Base-by-base conservation (phyloP, 2,888 invertebrate species). In the Linnaemya vulpina region DNA sequence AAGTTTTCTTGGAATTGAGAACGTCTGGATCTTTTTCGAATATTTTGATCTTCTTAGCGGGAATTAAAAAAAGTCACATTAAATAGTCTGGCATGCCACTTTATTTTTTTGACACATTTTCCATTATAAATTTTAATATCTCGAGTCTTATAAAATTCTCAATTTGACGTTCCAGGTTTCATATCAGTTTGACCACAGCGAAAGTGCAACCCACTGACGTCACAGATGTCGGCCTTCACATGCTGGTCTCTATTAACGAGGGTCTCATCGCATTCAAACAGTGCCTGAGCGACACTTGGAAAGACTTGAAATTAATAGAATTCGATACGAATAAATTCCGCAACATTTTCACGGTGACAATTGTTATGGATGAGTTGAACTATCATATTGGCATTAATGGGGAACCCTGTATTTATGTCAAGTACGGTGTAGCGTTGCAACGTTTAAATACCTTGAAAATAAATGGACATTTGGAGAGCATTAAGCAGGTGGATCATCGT, bases 401-500 rank as follows among this genome's bases (percentile, higher is more conserved):
- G 10, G 40, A 81, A 11, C 77, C 84, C n/a, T 70, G 77, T 4
- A 60, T 46, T 55, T 81, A 74, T 68, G 60, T 85, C 10, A 67
- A 68, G 46, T 78, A 85, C 15, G 62, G 38, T 0, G 43, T 81
- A 13, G 22, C 81, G 1, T 4, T 77, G 1, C 38, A 78, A 11
- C 49, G 62, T 25, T 22, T 85, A 35, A 81, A 75, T 40, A 70
- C 68, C 1, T 0, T 85, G 0, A 85, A 74, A 74, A 68, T 85
- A n/a, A 74, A 74, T 63, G 84, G 84, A 13, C 77, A 85, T 43
- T 35, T 85, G 22, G 13, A 73, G 15, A 10, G 49, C 11, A 70
- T 85, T 2, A 51, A n/a, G 58, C 84, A 81, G 51, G 15, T 85
- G 1, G 81, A 85, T 78, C 84, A 85, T 77, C 74, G 77, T 25